Conservation (phyloP, 2,113 vertebrate species). For the Megaceryle maxima region DNA sequence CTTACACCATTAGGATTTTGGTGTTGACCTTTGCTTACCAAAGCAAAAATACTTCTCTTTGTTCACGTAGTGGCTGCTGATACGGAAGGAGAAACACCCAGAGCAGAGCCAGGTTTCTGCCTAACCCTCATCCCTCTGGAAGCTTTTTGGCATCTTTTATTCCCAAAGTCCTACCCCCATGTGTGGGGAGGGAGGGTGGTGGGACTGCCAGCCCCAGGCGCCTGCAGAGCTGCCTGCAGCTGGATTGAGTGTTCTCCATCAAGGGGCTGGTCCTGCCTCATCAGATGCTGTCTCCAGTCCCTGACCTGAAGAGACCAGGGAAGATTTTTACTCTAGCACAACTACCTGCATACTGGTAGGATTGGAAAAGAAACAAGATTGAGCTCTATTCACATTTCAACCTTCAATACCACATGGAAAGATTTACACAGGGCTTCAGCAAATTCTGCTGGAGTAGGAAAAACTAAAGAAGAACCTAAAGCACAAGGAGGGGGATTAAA, state of each 20-base stretch:
- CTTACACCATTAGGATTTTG: background rate
- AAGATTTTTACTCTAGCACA: background rate
- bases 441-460: slow-evolving; percentile 19
- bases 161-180: background rate
- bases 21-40: background rate
- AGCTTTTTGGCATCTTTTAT: background rate
- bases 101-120: background rate
- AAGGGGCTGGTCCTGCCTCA: background rate
- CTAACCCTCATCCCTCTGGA: background rate
- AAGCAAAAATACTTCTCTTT: background rate
- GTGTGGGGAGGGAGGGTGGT: background rate
- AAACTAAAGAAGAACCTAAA: background rate
- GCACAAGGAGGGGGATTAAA: background rate
- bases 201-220: background rate
- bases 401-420: background rate
- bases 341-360: background rate
- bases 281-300: background rate
- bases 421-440: slow-evolving; percentile 5
- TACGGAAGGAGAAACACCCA: background rate
- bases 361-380: background rate
- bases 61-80: background rate
- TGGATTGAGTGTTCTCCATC: rapidly evolving
- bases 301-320: background rate
- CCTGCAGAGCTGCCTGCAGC: rapidly evolving
- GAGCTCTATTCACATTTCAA: background rate